phyloP scores from a whole-genome alignment of 2,113 vertebrate genomes.

The Ailuropoda melanoleuca region DNA sequence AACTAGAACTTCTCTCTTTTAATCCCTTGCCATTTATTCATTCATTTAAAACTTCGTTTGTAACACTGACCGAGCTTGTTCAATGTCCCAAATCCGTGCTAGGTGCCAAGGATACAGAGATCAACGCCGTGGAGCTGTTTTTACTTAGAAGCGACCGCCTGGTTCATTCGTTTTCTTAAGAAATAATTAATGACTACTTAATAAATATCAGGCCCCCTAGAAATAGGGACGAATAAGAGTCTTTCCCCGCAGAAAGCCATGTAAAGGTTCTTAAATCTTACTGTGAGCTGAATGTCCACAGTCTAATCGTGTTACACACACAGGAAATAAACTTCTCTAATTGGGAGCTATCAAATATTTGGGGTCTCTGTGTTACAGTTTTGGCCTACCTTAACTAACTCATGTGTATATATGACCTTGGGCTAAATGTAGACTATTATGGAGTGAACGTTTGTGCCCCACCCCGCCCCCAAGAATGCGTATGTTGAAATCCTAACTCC shows the following conservation, averaged over 20 bases:
- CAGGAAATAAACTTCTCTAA: not conserved
- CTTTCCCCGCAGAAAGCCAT: not conserved
- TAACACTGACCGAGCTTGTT: not conserved
- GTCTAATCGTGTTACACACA: not conserved
- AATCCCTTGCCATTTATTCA: not conserved
- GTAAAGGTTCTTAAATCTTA: not conserved
- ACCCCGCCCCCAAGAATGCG: not conserved
- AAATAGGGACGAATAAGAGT: not conserved
- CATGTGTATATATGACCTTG: not conserved
- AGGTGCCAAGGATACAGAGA: not conserved
- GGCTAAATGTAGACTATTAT: not conserved
- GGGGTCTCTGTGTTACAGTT: not conserved
- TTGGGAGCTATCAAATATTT: not conserved
- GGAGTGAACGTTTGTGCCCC: not conserved
- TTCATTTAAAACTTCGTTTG: not conserved
- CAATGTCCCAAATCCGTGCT: not conserved
- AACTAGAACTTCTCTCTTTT: not conserved
- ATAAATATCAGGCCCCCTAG: not conserved
- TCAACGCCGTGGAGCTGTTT: not conserved
- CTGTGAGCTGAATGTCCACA: not conserved
- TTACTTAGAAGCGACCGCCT: not conserved
- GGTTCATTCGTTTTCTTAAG: not conserved
- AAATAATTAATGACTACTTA: not conserved
- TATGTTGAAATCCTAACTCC: not conserved
- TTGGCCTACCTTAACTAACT: not conserved